phyloP scores from a whole-genome alignment of 2,888 invertebrate species.

The Mythimna loreyi region DNA sequence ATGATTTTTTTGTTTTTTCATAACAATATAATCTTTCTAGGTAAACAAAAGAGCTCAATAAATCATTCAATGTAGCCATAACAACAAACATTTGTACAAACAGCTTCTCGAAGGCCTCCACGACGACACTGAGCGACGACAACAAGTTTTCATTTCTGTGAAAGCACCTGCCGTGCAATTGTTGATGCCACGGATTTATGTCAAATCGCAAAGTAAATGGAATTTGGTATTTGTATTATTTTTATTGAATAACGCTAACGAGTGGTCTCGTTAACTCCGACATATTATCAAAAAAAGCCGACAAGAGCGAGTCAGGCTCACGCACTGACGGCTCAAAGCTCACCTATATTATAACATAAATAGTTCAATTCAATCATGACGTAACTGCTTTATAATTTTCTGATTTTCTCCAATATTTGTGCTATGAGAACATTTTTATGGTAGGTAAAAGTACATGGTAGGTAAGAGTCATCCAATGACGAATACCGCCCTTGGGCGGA shows the following conservation, averaged over 20 bases:
- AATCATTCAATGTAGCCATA: slow-evolving; percentile 1
- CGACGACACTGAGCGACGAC: slow-evolving; percentile 28
- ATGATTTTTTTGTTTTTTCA: background rate
- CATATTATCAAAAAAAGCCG: too few species aligned
- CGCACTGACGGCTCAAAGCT: too few species aligned
- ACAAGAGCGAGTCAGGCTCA: too few species aligned
- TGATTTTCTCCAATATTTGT: too few species aligned
- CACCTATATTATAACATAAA: too few species aligned
- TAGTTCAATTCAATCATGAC: too few species aligned
- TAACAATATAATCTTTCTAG: background rate
- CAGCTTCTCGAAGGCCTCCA: slow-evolving; percentile 9
- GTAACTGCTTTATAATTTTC: too few species aligned
- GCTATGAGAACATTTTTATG: too few species aligned
- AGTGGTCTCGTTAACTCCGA: background rate
- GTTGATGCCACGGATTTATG: slow-evolving; percentile 51
- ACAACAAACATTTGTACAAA: slow-evolving; percentile 21
- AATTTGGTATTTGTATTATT: slow-evolving; percentile 13
- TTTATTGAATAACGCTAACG: slow-evolving; percentile 5
- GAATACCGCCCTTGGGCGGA: too few species aligned
- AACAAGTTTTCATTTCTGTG: slow-evolving; percentile 50
- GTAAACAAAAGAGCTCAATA: background rate
- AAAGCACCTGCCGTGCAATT: slow-evolving; percentile 57
- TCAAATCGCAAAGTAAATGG: slow-evolving; percentile 42
- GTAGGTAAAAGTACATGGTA: too few species aligned
- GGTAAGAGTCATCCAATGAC: too few species aligned